These are phyloP conservation scores for Sebastes matsubarae DNA, from an alignment of 2,797 vertebrate genomes.

Conservation along the genomic window DNA sequence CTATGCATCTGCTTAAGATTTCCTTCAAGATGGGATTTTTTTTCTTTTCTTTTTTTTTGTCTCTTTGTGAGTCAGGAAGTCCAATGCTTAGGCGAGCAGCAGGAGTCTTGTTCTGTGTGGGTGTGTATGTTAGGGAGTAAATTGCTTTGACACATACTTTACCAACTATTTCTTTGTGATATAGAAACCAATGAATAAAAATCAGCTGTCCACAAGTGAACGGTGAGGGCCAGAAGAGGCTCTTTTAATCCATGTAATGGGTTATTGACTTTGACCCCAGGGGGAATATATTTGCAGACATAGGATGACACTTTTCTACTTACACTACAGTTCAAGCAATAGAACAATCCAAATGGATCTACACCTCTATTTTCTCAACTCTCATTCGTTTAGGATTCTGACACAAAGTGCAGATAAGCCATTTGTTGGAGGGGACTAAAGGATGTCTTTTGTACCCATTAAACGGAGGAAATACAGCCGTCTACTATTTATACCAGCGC, in stretches of 20 bases:
- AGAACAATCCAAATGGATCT: constrained; percentile 58
- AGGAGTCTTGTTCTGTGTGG: constrained; percentile 59
- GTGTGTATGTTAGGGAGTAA: constrained; percentile 62
- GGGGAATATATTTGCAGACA: constrained; percentile 68
- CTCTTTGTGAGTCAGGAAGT: constrained; percentile 69
- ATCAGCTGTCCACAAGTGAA: constrained; percentile 76
- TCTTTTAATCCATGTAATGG: constrained; percentile 81
- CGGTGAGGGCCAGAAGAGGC: constrained; percentile 61
- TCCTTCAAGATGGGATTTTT: constrained; percentile 68
- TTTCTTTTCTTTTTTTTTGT: constrained; percentile 14
- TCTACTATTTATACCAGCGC: background rate
- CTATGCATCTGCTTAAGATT: constrained; percentile 75
- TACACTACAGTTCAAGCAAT: constrained; percentile 64
- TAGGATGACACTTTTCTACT: constrained; percentile 53
- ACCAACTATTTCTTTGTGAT: constrained; percentile 78
- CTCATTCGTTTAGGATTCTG: constrained; percentile 39
- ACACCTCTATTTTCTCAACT: constrained; percentile 54
- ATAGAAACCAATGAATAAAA: constrained; percentile 88
- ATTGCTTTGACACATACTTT: constrained; percentile 82
- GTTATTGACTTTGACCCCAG: constrained; percentile 81
- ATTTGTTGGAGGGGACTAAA: constrained; percentile 31
- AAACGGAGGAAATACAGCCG: constrained; percentile 6
- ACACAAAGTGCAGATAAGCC: constrained; percentile 31
- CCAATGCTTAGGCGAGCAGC: constrained; percentile 67
- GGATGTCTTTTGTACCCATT: constrained; percentile 8